Conservation (phyloP, 2,888 invertebrate species). For the Lepetodrilus schrolli region DNA sequence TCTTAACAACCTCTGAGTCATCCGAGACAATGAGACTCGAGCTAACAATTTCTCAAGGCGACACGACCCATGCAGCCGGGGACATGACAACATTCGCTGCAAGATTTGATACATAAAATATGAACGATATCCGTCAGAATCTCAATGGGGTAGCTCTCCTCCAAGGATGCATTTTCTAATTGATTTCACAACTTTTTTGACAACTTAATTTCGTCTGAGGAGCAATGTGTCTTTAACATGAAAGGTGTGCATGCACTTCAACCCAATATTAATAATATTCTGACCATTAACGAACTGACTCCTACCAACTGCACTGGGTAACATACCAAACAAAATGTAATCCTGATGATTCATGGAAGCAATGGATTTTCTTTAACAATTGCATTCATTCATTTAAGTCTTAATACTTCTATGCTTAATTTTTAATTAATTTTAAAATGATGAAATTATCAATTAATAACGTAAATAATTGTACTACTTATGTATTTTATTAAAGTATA, state of each 20-base stretch:
- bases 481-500: too few species aligned
- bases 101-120: slow-evolving; percentile 19
- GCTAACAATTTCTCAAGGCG: neutral
- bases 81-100: slow-evolving; percentile 6
- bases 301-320: too few species aligned
- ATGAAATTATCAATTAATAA: too few species aligned
- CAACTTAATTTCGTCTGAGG: neutral
- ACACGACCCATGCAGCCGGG: neutral
- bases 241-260: neutral
- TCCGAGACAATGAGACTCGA: neutral
- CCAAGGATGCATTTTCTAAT: neutral
- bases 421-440: too few species aligned
- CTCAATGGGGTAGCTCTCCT: neutral
- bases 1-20: slow-evolving; percentile 9
- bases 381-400: too few species aligned
- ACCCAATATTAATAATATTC: neutral
- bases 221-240: neutral
- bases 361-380: too few species aligned
- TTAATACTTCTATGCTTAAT: too few species aligned
- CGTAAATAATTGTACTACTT: too few species aligned
- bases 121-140: slow-evolving; percentile 15
- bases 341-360: too few species aligned
- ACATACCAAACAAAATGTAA: too few species aligned
- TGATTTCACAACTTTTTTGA: slow-evolving; percentile 7
- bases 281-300: too few species aligned